phyloP scores from a whole-genome alignment of 2,797 vertebrate genomes.

The Karalla daura region DNA sequence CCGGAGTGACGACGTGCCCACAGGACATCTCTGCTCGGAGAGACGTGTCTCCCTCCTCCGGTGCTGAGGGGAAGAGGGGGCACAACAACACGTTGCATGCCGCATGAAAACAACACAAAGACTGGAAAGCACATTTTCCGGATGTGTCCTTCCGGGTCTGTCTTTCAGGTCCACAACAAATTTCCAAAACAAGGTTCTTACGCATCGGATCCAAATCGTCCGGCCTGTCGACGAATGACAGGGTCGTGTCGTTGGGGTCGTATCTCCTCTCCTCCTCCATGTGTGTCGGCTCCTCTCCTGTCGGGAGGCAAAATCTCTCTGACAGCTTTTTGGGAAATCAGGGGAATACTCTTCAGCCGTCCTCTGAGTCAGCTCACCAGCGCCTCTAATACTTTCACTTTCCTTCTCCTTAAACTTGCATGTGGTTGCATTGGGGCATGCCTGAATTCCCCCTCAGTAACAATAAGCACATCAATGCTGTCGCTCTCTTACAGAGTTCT shows the following conservation, averaged over 20 bases:
- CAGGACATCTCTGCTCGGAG: slow-evolving; percentile 80
- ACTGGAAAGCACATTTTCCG: not conserved
- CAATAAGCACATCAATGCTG: too few relatives aligned
- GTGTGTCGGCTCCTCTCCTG: not conserved
- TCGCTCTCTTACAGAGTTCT: too few relatives aligned
- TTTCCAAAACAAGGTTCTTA: too few relatives aligned
- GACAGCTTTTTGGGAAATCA: too few relatives aligned
- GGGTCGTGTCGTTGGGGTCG: slow-evolving; percentile 67
- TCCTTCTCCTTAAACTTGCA: not conserved
- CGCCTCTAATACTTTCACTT: slow-evolving; percentile 39
- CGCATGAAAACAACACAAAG: too few relatives aligned
- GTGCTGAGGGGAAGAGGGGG: slow-evolving; percentile 52
- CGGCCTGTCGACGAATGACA: slow-evolving; percentile 75
- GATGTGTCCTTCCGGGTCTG: too few relatives aligned
- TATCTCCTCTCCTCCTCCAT: slow-evolving; percentile 62
- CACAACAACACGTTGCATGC: not conserved
- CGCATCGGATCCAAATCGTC: slow-evolving; percentile 73
- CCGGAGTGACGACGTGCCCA: slow-evolving; percentile 77
- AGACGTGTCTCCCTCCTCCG: slow-evolving; percentile 65
- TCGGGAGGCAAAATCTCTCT: too few relatives aligned
- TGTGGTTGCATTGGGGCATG: slow-evolving; percentile 34
- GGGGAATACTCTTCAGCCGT: too few relatives aligned
- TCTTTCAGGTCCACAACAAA: too few relatives aligned
- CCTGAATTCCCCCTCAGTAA: too few relatives aligned
- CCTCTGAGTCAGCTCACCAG: not conserved